phyloP scores from a whole-genome alignment of 2,888 invertebrate species.

The Tipula lateralis region DNA sequence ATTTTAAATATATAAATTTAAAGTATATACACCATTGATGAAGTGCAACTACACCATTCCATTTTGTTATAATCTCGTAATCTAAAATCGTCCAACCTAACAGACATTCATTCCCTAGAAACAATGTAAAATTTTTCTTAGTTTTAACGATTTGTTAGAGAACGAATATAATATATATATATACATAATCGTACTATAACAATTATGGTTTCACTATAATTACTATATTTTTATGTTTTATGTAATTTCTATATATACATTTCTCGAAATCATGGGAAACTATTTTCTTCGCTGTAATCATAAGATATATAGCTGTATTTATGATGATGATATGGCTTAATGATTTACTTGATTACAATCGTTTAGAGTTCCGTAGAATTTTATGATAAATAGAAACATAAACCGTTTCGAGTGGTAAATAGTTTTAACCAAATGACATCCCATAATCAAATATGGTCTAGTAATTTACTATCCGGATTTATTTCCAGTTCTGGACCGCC shows the following conservation, averaged over 20 bases:
- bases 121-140: no score
- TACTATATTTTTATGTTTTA: not conserved
- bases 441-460: not conserved
- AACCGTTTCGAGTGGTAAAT: not conserved
- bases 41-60: no score
- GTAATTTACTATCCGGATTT: not conserved
- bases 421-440: not conserved
- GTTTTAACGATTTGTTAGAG: no score
- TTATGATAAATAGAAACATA: not conserved
- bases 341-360: not conserved
- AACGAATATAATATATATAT: no score
- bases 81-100: not conserved
- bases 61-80: not conserved
- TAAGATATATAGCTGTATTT: not conserved
- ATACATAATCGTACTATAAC: not conserved
- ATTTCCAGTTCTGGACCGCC: no score
- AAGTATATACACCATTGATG: no score
- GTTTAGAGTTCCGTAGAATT: not conserved
- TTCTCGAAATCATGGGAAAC: not conserved
- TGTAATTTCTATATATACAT: not conserved
- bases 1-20: no score
- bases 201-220: slow-evolving; percentile 24
- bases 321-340: not conserved
- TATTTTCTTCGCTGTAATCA: not conserved
- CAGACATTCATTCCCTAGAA: no score